A percentile compares a stretch with the other conserved stretches of the same genome.
phyloP scores from a whole-genome alignment of 2,888 invertebrate species.

The Melanostoma scalare region DNA sequence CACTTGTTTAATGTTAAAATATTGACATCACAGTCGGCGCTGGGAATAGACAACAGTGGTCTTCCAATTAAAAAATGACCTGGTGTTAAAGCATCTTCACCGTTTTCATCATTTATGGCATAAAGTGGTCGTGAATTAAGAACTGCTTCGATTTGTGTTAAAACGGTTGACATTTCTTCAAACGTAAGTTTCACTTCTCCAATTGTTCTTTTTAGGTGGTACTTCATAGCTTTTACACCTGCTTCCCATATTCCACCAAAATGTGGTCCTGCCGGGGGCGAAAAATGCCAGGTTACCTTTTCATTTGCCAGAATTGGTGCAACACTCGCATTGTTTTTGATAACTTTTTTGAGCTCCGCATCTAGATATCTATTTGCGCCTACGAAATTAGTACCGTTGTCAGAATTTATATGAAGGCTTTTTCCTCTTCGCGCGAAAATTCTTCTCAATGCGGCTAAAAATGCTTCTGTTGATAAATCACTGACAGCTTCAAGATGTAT shows the following conservation, averaged over 20 bases:
- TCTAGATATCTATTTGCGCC: neutral
- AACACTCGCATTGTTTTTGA: neutral
- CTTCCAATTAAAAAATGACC: neutral
- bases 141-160: neutral
- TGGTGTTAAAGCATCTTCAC: constrained; percentile 12
- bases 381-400: constrained; percentile 4
- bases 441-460: neutral
- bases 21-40: neutral
- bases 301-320: constrained; percentile 8
- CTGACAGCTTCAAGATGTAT: too few species aligned
- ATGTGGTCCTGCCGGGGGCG: neutral
- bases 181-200: constrained; percentile 5
- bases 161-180: constrained; percentile 10
- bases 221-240: constrained; percentile 1
- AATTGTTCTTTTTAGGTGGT: constrained; percentile 3
- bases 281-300: neutral
- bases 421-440: neutral
- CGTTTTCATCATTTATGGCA: constrained; percentile 3
- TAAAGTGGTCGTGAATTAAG: neutral
- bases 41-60: constrained; percentile 1
- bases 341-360: neutral
- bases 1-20: neutral
- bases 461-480: too few species aligned
- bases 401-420: neutral
- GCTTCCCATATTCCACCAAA: constrained; percentile 7